Evolutionary conservation across 1,140 invertebrate genomes (phyloP).

Genomic region (Temnothorax longispinosus): DNA sequence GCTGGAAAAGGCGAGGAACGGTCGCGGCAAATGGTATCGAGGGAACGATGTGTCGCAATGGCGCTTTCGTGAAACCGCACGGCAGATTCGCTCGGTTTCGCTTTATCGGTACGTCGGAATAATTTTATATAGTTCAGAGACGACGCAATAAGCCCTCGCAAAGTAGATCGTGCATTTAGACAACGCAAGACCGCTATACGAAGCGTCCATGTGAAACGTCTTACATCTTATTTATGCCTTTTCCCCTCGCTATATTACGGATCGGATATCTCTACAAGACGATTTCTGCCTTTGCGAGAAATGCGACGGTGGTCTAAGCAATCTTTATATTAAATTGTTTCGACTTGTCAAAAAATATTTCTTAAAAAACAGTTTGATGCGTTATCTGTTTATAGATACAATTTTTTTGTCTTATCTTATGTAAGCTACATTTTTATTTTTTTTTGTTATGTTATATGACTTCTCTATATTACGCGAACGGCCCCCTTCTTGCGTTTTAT

Average conservation of each 20-base stretch:
- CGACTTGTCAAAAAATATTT: neutral
- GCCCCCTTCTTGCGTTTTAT: neutral
- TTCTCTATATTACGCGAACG: neutral
- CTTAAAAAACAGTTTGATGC: neutral
- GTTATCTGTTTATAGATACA: neutral
- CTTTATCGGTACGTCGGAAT: constrained; percentile 25
- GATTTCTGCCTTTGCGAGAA: neutral
- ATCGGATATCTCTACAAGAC: neutral
- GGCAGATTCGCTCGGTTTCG: constrained; percentile 15
- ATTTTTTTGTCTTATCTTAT: neutral
- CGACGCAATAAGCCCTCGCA: neutral
- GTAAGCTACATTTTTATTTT: neutral
- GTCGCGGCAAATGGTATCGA: neutral
- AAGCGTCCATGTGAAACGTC: neutral
- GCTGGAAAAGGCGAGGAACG: neutral
- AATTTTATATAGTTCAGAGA: neutral
- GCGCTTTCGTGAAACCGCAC: neutral
- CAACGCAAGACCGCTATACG: neutral
- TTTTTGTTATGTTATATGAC: neutral
- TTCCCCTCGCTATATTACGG: neutral
- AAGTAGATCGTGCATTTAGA: constrained; percentile 24
- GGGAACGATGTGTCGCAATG: neutral
- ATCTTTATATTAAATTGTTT: constrained; percentile 1
- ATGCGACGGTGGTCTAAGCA: neutral
- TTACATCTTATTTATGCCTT: constrained; percentile 12